Evolutionary conservation across 2,797 vertebrate species (phyloP).

Genomic region (Sarcoramphus papa): DNA sequence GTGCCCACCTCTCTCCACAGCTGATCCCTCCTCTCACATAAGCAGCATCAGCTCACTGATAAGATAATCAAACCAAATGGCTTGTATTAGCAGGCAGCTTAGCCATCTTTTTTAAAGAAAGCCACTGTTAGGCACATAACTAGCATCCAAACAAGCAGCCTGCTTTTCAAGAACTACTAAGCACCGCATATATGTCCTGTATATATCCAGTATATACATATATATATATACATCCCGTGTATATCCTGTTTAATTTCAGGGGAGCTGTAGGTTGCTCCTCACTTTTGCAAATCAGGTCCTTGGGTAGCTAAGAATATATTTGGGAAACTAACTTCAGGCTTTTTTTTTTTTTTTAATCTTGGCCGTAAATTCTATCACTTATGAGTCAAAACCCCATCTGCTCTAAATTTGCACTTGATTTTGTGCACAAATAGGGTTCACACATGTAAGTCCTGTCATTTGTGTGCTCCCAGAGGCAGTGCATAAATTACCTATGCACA

Average conservation of each 20-base stretch:
- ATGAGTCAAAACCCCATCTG: conserved; percentile 47
- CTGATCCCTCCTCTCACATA: background rate
- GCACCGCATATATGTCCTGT: background rate
- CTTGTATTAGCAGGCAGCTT: background rate
- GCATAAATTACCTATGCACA: conserved; percentile 42
- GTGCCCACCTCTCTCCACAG: background rate
- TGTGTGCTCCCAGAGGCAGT: conserved; percentile 44
- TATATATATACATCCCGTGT: accelerated
- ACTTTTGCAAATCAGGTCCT: background rate
- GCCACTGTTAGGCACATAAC: background rate
- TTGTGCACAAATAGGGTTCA: conserved; percentile 49
- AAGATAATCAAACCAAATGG: background rate
- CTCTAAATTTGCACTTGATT: conserved; percentile 62
- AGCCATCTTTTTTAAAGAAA: background rate
- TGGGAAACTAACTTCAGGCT: background rate
- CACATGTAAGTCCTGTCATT: conserved; percentile 49
- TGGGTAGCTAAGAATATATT: background rate
- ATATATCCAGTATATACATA: background rate
- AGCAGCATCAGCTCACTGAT: background rate
- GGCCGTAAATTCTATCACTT: conserved; percentile 37
- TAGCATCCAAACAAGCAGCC: background rate
- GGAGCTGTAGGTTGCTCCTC: background rate
- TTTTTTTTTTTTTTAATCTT: background rate
- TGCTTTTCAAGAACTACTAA: background rate
- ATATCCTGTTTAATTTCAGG: background rate